Percentiles rank a stretch among this genome's conserved stretches.
These are phyloP conservation scores for Callocephalon fimbriatum DNA, from an alignment of 2,113 vertebrate species.

Conservation along the genomic window DNA sequence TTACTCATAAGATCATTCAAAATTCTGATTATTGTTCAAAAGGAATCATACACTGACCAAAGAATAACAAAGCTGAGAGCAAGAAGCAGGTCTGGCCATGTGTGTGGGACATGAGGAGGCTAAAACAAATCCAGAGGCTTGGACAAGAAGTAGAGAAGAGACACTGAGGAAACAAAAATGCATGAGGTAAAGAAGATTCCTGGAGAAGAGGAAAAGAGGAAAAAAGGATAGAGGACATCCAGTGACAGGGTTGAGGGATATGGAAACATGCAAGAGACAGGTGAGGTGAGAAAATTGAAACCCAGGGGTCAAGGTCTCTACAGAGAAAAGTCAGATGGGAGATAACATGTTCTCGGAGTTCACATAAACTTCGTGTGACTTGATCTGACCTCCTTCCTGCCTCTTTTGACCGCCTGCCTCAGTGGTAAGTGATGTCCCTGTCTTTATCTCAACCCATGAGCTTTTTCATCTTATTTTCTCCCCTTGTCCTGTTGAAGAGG, in stretches of 20 bases:
- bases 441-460: not conserved
- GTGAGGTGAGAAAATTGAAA: not conserved
- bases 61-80: not conserved
- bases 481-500: not conserved
- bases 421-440: not conserved
- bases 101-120: not conserved
- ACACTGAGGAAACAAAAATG: not conserved
- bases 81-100: not conserved
- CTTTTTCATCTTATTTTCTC: not conserved
- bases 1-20: not conserved
- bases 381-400: not conserved
- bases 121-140: not conserved
- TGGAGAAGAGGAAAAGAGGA: not conserved
- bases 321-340: not conserved
- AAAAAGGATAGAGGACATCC: not conserved
- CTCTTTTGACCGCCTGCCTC: not conserved
- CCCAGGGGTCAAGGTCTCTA: not conserved
- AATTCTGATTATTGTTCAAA: not conserved
- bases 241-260: fast-evolving
- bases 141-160: not conserved
- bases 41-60: not conserved
- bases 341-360: not conserved
- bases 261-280: not conserved
- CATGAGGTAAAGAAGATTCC: not conserved
- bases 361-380: not conserved